These are phyloP conservation scores for Sturnira hondurensis DNA, from an alignment of 2,113 vertebrate species.

Conservation along the genomic window DNA sequence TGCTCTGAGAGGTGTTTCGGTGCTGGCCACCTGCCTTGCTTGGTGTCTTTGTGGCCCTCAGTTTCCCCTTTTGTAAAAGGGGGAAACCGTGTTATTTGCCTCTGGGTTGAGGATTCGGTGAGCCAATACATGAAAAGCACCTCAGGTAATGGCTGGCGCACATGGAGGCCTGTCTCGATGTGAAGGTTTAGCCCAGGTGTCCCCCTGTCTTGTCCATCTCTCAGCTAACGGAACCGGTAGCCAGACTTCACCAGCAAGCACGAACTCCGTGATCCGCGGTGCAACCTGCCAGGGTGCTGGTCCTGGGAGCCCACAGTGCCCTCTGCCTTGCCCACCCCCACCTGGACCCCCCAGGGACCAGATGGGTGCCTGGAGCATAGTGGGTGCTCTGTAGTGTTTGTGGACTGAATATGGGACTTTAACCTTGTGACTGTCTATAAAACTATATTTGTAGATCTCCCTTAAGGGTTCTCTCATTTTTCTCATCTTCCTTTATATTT, in stretches of 20 bases:
- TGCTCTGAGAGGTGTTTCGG: not conserved
- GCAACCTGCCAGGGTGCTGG: not conserved
- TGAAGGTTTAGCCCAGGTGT: not conserved
- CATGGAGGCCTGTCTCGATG: not conserved
- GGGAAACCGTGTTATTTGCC: not conserved
- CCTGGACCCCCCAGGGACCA: not conserved
- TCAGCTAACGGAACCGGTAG: not conserved
- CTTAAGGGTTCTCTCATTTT: not conserved
- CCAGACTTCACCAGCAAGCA: not conserved
- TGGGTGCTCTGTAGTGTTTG: not conserved
- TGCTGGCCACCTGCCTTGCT: not conserved
- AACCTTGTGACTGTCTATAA: not conserved
- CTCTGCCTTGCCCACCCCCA: not conserved
- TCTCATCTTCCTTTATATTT: not conserved
- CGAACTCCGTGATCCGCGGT: not conserved
- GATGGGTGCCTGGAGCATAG: too few relatives aligned
- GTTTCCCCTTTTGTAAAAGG: not conserved
- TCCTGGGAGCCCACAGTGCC: not conserved
- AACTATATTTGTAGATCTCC: not conserved
- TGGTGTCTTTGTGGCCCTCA: not conserved
- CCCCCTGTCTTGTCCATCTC: not conserved
- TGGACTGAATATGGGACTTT: not conserved
- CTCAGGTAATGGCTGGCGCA: accelerated
- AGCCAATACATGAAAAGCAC: not conserved
- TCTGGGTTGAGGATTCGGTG: not conserved